phyloP scores from a whole-genome alignment of 1,140 invertebrate genomes.

The Phenacoccus solenopsis region DNA sequence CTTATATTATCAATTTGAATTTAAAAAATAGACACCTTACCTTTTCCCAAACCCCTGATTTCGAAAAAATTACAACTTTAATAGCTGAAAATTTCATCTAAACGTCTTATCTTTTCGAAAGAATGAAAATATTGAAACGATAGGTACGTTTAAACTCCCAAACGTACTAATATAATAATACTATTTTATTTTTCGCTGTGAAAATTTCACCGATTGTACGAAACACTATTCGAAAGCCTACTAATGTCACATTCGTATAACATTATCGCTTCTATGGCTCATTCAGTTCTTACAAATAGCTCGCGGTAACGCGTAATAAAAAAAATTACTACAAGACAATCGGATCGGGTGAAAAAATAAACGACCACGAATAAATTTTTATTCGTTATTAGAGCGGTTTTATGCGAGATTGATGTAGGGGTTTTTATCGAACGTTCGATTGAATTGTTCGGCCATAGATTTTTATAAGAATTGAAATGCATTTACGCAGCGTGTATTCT shows the following conservation, averaged over 20 bases:
- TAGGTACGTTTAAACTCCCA: too few species aligned
- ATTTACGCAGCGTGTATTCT: conserved; percentile 7
- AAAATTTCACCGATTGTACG: too few species aligned
- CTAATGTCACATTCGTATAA: background rate
- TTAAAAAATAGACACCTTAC: too few species aligned
- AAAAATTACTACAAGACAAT: background rate
- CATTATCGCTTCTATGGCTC: background rate
- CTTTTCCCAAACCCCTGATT: too few species aligned
- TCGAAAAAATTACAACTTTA: too few species aligned
- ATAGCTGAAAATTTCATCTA: too few species aligned
- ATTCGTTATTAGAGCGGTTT: background rate
- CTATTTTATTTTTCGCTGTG: too few species aligned
- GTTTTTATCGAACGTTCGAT: conserved; percentile 5
- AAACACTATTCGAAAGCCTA: background rate
- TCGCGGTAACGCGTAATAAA: background rate
- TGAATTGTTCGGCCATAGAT: conserved; percentile 7
- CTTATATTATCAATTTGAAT: too few species aligned
- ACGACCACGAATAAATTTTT: conserved; percentile 7
- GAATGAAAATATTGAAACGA: too few species aligned
- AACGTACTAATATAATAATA: too few species aligned
- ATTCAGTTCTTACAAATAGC: background rate
- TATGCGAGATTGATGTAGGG: conserved; percentile 12
- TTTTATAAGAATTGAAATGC: conserved; percentile 9
- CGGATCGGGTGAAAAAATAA: background rate
- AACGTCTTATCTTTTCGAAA: too few species aligned